Conservation (phyloP, 2,797 vertebrate genomes). For the Chiloscyllium punctatum region DNA sequence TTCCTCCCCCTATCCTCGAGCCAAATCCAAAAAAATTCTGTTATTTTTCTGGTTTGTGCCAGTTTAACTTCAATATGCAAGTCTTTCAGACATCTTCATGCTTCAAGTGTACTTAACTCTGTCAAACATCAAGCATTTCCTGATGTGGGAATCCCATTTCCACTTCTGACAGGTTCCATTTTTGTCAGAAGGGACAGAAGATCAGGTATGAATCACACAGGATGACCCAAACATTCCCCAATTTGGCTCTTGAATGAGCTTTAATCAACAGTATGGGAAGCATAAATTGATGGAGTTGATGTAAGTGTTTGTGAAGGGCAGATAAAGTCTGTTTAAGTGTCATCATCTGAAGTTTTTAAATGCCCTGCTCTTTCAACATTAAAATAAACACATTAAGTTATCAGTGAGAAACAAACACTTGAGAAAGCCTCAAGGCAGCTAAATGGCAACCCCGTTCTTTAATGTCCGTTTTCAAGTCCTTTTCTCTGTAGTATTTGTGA, state of each 20-base stretch:
- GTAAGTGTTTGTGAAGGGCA: neutral
- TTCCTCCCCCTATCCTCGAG: neutral
- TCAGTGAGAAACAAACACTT: neutral
- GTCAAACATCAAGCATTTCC: neutral
- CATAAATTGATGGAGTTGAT: too few relatives aligned
- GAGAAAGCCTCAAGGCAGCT: too few relatives aligned
- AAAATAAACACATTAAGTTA: neutral
- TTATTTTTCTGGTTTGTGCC: neutral
- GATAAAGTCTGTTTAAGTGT: neutral
- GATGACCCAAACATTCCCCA: neutral
- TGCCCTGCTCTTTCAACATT: neutral
- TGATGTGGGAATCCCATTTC: neutral
- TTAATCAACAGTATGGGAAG: neutral
- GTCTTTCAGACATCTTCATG: neutral
- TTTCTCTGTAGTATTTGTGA: neutral
- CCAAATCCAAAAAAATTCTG: neutral
- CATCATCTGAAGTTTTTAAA: neutral
- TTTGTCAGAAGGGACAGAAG: too few relatives aligned
- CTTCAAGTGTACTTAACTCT: neutral
- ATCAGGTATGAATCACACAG: neutral
- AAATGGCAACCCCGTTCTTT: too few relatives aligned
- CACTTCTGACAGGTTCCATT: neutral
- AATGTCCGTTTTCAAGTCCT: too few relatives aligned
- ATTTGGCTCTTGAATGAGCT: neutral
- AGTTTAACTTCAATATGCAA: neutral